phyloP scores from a whole-genome alignment of 1,140 invertebrate genomes.

The Teleogryllus occipitalis region DNA sequence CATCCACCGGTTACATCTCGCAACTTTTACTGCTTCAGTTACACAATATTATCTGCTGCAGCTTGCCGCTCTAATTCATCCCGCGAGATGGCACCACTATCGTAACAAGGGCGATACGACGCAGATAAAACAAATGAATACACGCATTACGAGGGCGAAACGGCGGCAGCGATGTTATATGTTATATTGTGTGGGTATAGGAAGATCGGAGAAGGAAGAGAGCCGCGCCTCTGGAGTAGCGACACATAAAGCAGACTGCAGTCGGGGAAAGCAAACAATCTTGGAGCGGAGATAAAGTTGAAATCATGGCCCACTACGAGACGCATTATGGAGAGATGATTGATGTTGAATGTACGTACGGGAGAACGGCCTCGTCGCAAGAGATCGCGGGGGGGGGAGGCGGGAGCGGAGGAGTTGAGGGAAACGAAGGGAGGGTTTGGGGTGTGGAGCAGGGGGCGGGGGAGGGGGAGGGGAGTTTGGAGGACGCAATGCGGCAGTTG shows the following conservation, averaged over 20 bases:
- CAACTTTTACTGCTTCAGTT: slow-evolving; percentile 4
- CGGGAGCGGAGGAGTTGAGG: background rate
- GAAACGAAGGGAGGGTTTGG: background rate
- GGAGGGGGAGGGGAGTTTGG: background rate
- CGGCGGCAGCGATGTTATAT: background rate
- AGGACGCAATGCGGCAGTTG: background rate
- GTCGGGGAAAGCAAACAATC: background rate
- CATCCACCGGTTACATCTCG: background rate
- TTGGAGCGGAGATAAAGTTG: background rate
- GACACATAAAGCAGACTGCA: no score
- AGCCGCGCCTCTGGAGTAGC: background rate
- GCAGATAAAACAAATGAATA: slow-evolving; percentile 5
- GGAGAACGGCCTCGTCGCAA: background rate
- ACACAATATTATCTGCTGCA: background rate
- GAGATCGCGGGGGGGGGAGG: background rate
- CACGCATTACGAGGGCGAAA: background rate
- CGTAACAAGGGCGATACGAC: background rate
- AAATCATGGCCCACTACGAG: background rate
- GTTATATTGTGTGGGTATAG: background rate
- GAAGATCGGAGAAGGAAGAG: background rate
- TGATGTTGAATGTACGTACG: background rate
- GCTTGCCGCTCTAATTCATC: slow-evolving; percentile 3
- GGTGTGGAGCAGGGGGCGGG: no score
- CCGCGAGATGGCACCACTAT: background rate
- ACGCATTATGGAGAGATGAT: background rate